Evolutionary conservation across 2,888 invertebrate species (phyloP).

Genomic region (Polydesmus complanatus): DNA sequence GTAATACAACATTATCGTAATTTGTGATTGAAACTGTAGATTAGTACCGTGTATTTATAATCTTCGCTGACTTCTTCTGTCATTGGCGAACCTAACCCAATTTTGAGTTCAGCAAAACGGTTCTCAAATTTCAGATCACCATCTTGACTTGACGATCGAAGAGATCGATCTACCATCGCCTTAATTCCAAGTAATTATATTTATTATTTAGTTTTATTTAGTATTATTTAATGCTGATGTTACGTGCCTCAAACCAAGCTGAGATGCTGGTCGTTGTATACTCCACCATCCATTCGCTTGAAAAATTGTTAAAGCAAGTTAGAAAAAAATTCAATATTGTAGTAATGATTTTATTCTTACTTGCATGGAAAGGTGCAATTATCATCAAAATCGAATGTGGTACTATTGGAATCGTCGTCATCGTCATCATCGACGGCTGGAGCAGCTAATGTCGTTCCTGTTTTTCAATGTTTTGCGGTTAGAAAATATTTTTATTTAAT

Average conservation of each 20-base stretch:
- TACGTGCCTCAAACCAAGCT: slow-evolving; percentile 11
- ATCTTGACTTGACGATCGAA: not conserved
- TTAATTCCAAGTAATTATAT: not conserved
- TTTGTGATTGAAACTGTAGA: no score
- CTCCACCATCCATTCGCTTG: slow-evolving; percentile 15
- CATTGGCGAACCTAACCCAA: slow-evolving; percentile 5
- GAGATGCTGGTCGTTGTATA: slow-evolving; percentile 5
- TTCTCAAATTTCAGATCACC: slow-evolving; percentile 7
- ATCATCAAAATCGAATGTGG: slow-evolving; percentile 4
- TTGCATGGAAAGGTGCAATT: slow-evolving; percentile 11
- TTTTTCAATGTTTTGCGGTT: not conserved
- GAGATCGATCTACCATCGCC: not conserved
- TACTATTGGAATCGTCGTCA: not conserved
- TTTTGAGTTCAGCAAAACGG: not conserved
- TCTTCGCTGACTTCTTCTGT: slow-evolving; percentile 7
- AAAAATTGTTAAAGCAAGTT: not conserved
- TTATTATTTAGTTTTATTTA: not conserved
- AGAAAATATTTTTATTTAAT: no score
- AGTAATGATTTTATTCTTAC: not conserved
- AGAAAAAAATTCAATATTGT: not conserved
- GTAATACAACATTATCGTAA: no score
- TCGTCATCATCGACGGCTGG: not conserved
- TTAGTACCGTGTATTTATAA: slow-evolving; percentile 10
- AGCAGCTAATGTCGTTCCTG: not conserved
- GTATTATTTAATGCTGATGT: not conserved